phyloP scores from a whole-genome alignment of 2,113 vertebrate genomes.

The Daubentonia madagascariensis region DNA sequence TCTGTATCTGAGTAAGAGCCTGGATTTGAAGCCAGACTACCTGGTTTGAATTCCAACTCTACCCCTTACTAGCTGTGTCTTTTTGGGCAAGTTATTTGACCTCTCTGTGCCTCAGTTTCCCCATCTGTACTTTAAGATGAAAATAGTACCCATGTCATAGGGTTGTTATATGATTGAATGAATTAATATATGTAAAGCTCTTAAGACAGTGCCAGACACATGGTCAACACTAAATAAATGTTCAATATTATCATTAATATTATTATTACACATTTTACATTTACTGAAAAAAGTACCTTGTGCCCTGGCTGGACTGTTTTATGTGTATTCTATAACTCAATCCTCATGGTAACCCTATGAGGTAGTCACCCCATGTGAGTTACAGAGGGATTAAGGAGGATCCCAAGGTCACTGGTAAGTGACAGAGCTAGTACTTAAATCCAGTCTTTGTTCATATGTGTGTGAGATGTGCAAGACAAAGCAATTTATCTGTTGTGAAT shows the following conservation, averaged over 20 bases:
- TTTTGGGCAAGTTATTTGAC: not conserved
- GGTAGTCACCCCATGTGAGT: not conserved
- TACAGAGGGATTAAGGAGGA: not conserved
- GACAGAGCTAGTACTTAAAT: not conserved
- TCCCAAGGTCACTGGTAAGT: not conserved
- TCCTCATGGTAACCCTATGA: not conserved
- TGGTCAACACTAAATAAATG: not conserved
- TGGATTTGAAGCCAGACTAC: not conserved
- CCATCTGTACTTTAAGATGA: not conserved
- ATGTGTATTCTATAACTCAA: not conserved
- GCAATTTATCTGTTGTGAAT: not conserved
- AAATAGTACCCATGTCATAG: not conserved
- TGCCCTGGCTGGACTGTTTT: not conserved
- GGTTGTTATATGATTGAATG: not conserved
- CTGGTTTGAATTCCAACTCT: not conserved
- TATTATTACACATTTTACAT: not conserved
- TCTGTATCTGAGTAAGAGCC: not conserved
- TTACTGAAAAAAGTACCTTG: not conserved
- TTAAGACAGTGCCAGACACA: not conserved
- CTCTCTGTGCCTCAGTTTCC: not conserved
- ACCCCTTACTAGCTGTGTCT: not conserved
- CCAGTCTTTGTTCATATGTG: not conserved
- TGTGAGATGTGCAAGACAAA: not conserved
- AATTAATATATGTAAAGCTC: not conserved
- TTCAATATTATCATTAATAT: not conserved